Base-by-base conservation (phyloP, 1,140 invertebrate genomes). In the Atta texana region DNA sequence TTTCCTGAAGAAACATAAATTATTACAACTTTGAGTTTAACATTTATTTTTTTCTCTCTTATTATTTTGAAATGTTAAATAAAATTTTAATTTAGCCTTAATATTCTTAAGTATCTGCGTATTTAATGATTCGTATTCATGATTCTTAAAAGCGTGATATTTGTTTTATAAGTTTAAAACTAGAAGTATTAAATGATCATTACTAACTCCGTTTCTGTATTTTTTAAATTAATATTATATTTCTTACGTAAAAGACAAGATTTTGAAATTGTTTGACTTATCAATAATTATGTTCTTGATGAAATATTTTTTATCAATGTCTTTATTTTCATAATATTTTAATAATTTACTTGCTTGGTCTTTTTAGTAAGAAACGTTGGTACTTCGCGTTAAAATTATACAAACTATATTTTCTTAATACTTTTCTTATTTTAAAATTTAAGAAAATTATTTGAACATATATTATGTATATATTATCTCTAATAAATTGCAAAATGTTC, bases 1-100 rank as follows among this genome's bases (percentile, higher is more conserved):
- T 97, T 97, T 31, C 98, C 98, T 96, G 44, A 55, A 89, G 90
- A 84, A 81, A 55, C 77, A 86, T 18, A 64, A 28, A 64, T 57
- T 28, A 69, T 81, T 44, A 34, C 14, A 59, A 1, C 2, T 51
- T 3, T 28, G 3, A n/a, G 0, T 44, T 53, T 24, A 76, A 21
- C 1, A 61, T 39, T 39, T 66, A 0, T 51, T 1, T 4, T 44
- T 64, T 31, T 31, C 2, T 21, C 14, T 3, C 18, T n/a, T 21
- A 12, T n/a, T 1, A 61, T 18, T 21, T 44, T 49, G 2, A 44
- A 39, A 57, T 39, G 3, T 57, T n/a, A n/a, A n/a, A 75, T 59
- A 4, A 16, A 57, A 34, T 74, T 21, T 59, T 75, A 16, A n/a
- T 75, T 21, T 57, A 16, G 4, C 2, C 31, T 34, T 10, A 0